Conservation (phyloP, 2,797 vertebrate species). For the Poeciliopsis presidionis region DNA sequence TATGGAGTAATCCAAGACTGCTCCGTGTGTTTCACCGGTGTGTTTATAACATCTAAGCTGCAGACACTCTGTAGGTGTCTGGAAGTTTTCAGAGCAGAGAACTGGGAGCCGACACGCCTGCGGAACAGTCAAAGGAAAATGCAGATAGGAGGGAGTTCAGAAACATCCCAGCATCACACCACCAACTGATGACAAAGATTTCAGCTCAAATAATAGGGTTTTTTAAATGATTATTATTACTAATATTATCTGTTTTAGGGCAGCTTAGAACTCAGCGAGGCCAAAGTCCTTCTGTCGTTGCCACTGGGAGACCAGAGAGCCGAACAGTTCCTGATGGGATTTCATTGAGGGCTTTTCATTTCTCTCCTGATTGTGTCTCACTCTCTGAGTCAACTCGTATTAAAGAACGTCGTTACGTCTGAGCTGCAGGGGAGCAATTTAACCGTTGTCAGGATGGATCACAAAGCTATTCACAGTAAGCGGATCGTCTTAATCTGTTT, state of each 20-base stretch:
- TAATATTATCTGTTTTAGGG: neutral
- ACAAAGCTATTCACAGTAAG: slow-evolving; percentile 29
- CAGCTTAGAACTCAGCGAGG: neutral
- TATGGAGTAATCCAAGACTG: neutral
- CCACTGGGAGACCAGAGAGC: neutral
- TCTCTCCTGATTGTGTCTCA: neutral
- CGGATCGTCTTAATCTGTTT: slow-evolving; percentile 21
- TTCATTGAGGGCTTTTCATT: slow-evolving; percentile 7
- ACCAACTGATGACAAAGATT: slow-evolving; percentile 44
- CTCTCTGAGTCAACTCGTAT: slow-evolving; percentile 19
- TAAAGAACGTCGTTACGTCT: slow-evolving; percentile 8
- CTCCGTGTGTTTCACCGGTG: neutral
- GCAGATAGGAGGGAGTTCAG: slow-evolving; percentile 22
- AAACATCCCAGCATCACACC: slow-evolving; percentile 52
- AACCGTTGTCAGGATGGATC: slow-evolving; percentile 38
- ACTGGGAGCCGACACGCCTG: neutral
- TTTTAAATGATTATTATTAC: neutral
- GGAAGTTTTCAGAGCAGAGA: neutral
- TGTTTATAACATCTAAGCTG: slow-evolving; percentile 1
- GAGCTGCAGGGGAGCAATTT: slow-evolving; percentile 20
- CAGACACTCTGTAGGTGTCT: neutral
- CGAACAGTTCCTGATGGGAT: neutral
- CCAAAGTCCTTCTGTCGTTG: neutral
- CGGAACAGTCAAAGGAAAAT: slow-evolving; percentile 12
- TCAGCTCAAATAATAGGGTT: neutral